phyloP scores from a whole-genome alignment of 2,888 invertebrate genomes.

The Cosmia trapezina region DNA sequence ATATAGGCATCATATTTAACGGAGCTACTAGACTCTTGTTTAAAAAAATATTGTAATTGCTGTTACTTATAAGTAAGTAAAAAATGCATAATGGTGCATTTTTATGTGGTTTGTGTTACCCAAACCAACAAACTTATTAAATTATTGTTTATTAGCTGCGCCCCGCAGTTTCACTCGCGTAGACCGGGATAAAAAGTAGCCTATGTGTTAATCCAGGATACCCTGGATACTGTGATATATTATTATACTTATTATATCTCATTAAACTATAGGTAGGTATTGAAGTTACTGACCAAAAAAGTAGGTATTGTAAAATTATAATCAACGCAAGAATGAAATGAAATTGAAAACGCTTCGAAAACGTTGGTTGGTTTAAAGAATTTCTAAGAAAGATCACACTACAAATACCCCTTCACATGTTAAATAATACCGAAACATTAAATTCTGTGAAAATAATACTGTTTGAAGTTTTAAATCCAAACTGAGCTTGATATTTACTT shows the following conservation, averaged over 20 bases:
- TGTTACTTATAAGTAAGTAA: neutral
- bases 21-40: conserved; percentile 7
- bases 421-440: neutral
- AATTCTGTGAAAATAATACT: neutral
- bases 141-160: too few relatives aligned
- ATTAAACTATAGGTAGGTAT: neutral
- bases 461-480: neutral
- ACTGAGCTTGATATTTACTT: neutral
- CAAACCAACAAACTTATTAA: neutral
- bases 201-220: too few relatives aligned
- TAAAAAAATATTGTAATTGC: conserved; percentile 7
- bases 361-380: too few relatives aligned
- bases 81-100: neutral
- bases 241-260: neutral
- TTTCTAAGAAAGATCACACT: neutral
- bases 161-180: too few relatives aligned
- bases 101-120: neutral
- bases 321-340: neutral
- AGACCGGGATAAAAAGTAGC: too few relatives aligned
- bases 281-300: neutral
- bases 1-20: conserved; percentile 58
- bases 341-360: neutral
- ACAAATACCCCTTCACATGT: neutral
- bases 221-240: too few relatives aligned
- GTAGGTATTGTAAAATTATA: neutral